phyloP scores from a whole-genome alignment of 2,797 vertebrate species.

The Ceryle rudis region DNA sequence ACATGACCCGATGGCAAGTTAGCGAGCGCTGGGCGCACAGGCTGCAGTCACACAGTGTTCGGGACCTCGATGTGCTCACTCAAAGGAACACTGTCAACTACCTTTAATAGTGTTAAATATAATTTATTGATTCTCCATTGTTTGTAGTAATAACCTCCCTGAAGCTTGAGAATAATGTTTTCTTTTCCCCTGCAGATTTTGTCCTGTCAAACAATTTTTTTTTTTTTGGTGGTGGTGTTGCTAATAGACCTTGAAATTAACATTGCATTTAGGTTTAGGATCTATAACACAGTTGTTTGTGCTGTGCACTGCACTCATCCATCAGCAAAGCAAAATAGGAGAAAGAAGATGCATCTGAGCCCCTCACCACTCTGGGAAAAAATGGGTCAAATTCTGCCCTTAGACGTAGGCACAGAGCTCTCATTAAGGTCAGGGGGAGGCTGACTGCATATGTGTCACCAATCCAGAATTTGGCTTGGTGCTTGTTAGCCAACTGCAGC shows the following conservation, averaged over 20 bases:
- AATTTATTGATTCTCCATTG: slow-evolving; percentile 71
- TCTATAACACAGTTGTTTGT: background rate
- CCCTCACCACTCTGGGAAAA: background rate
- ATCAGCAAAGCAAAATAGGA: slow-evolving; percentile 42
- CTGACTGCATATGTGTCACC: background rate
- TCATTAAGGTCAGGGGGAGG: background rate
- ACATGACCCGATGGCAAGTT: slow-evolving; percentile 30
- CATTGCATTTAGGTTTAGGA: slow-evolving; percentile 37
- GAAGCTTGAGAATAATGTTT: slow-evolving; percentile 68
- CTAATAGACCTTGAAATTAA: slow-evolving; percentile 77
- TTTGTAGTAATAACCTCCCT: slow-evolving; percentile 66
- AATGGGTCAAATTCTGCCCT: slow-evolving; percentile 21
- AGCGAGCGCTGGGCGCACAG: background rate
- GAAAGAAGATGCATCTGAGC: slow-evolving; percentile 33
- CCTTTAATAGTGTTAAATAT: slow-evolving; percentile 65
- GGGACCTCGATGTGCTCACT: slow-evolving; percentile 53
- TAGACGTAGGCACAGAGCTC: background rate
- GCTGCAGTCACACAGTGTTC: slow-evolving; percentile 53
- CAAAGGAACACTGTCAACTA: slow-evolving; percentile 69
- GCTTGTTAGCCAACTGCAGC: background rate
- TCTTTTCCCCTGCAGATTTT: slow-evolving; percentile 65
- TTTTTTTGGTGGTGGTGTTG: slow-evolving; percentile 15
- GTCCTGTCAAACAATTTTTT: slow-evolving; percentile 28
- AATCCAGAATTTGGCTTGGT: background rate
- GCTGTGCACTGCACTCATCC: slow-evolving; percentile 5